Base-by-base conservation (phyloP, 92 coral and sea anemone genomes). In the Palythoa grandis region DNA sequence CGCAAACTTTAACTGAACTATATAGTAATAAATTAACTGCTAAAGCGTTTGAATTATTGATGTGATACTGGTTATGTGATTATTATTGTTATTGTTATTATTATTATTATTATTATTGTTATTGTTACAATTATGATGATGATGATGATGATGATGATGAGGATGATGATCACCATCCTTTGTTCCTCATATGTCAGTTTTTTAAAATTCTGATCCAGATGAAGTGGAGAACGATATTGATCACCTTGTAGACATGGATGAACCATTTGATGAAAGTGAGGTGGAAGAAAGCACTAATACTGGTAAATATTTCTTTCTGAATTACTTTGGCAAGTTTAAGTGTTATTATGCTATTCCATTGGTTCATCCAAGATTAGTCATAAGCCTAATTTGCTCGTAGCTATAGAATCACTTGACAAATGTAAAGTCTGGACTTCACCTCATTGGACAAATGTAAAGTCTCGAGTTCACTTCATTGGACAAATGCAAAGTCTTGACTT, bases 231-330 rank as follows among this genome's bases (percentile, higher is more conserved):
- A 86, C 85, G 89, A 91, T 24, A 75, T 67, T 38, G 89, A 91
- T n/a, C 83, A 88, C 16, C 25, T 67, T 48, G 54, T 88, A 35
- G 89, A 89, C 69, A 72, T 83, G 19, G 98, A 94, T 73, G 98
- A 94, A 72, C 89, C 90, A 22, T 92, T 77, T 70, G 92, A 86
- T 76, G 93, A 78, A 37, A 90, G 86, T 65, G 93, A 93, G 78
- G 70, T 79, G 71, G 98, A 91, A 72, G 92, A 93, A 74, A 92
- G 88, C 70, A 67, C 19, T 15, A 37, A 54, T n/a, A 35, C 11
- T 71, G 77, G 87, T 73, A 71, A 22, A n/a, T n/a, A 9, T 8
- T 63, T 63, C 22, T 63, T n/a, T 63, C 22, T 63, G 19, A 63
- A n/a, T 63, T 7, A 43, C 6, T 43, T 43, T 8, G 50, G 50